Evolutionary conservation across 2,113 vertebrate species (phyloP).

Genomic region (Prinia subflava): DNA sequence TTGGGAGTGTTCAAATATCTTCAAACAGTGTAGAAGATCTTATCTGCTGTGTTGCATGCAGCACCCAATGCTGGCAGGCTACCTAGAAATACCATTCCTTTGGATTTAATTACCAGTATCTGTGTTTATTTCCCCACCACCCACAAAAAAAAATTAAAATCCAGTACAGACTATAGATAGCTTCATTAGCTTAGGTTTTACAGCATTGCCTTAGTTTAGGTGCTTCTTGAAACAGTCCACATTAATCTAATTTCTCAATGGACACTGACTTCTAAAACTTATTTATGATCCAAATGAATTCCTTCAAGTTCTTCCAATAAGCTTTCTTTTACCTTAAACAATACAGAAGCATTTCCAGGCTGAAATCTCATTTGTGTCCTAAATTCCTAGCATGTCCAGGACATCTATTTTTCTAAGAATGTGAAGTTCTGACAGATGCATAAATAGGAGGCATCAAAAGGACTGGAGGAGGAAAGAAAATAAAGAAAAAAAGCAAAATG

Average conservation of each 20-base stretch:
- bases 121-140: not conserved
- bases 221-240: not conserved
- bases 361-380: not conserved
- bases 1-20: constrained; percentile 55
- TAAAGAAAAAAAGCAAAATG: not conserved
- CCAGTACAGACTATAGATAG: not conserved
- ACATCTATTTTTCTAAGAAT: not conserved
- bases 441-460: not conserved
- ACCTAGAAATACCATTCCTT: constrained; percentile 23
- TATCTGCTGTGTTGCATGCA: constrained; percentile 17
- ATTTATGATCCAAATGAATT: not conserved
- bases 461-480: rapidly evolving
- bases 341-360: not conserved
- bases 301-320: not conserved
- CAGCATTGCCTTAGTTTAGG: not conserved
- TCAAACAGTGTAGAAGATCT: constrained; percentile 32
- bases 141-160: not conserved
- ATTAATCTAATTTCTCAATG: not conserved
- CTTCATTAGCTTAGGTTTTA: not conserved
- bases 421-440: not conserved
- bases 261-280: not conserved
- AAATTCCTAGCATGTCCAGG: not conserved
- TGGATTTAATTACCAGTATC: not conserved
- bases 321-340: not conserved
- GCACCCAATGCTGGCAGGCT: constrained; percentile 24